Evolutionary conservation across 2,113 vertebrate genomes (phyloP), one percentile per base, ranked within the genome.

Genomic region (Oryzias woworae): DNA sequence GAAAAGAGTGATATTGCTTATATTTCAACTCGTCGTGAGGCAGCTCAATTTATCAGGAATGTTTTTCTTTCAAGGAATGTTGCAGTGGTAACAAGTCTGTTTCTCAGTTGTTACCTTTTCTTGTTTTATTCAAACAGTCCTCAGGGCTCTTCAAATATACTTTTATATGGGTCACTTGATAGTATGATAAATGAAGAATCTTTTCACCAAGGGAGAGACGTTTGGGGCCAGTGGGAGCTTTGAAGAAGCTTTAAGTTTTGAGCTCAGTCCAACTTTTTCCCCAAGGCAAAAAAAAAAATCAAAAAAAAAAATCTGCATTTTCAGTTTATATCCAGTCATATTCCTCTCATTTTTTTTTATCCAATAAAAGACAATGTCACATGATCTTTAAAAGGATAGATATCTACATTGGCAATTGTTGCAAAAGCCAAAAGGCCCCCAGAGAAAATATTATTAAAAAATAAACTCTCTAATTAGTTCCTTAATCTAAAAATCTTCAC

Each of bases 111-210:
- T 36, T 36, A 36, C 36, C 36, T 12, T 12, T 36, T 12, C 36
- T 36, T 12, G 8, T 36, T 36, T 36, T 36, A 36, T 36, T 12
- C 36, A 36, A 36, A 36, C 36, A 54, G 13, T 53, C 51, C 24
- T 28, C 15, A 17, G 24, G 24, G 24, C 15, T 53, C 28, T 28
- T 53, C 22, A 28, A 28, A 53, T 53, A 53, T 14, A 53, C 43
- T 56, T 44, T 58, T 65, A 85, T 58, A 68, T 80, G 71, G 82
- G 81, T 85, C 66, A 77, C 69, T 75, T 78, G 71, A 77, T 75
- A 73, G 66, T 44, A 71, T 83, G 84, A 86, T 82, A 76, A 81
- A 88, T 84, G 82, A 85, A 76, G 47, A 58, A 48, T 56, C 53
- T 41, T 22, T 53, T 31, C 36, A 72, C 54, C 75, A 47, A 20